phyloP scores from a whole-genome alignment of 2,888 invertebrate species.

The Tetanocera ferruginea region DNA sequence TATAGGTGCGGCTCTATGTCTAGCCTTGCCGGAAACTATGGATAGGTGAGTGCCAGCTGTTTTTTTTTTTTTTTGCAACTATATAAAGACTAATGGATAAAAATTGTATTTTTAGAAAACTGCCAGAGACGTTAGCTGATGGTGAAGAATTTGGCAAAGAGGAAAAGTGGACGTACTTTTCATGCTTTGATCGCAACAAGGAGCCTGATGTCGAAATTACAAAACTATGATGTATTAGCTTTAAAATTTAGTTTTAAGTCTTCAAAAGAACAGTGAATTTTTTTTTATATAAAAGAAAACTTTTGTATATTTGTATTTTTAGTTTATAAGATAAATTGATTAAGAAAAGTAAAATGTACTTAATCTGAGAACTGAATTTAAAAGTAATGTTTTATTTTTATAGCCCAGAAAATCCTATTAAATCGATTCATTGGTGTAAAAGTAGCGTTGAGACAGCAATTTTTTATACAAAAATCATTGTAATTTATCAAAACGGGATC shows the following conservation, averaged over 20 bases:
- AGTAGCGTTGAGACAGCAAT: too few species aligned
- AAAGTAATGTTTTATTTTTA: background rate
- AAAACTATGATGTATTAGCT: conserved; percentile 4
- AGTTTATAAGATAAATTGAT: background rate
- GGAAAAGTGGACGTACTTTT: conserved; percentile 71
- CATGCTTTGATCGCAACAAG: conserved; percentile 57
- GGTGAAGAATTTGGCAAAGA: conserved; percentile 73
- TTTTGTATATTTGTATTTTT: conserved; percentile 25
- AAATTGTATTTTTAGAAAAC: conserved; percentile 60
- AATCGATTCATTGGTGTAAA: too few species aligned
- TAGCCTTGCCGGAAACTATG: conserved; percentile 74
- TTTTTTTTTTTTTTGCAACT: too few species aligned
- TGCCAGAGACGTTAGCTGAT: conserved; percentile 73
- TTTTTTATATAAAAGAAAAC: conserved; percentile 24
- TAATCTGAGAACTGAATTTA: too few species aligned
- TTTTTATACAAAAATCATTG: too few species aligned
- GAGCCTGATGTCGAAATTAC: conserved; percentile 36
- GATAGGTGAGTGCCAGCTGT: conserved; percentile 57
- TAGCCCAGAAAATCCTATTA: too few species aligned
- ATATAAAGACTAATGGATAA: too few species aligned
- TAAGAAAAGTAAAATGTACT: too few species aligned
- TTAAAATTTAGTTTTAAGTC: background rate
- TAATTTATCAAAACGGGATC: too few species aligned
- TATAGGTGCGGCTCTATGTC: conserved; percentile 71
- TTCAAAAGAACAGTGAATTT: background rate